Conservation (phyloP, 2,113 vertebrate species). For the Xiphias gladius region DNA sequence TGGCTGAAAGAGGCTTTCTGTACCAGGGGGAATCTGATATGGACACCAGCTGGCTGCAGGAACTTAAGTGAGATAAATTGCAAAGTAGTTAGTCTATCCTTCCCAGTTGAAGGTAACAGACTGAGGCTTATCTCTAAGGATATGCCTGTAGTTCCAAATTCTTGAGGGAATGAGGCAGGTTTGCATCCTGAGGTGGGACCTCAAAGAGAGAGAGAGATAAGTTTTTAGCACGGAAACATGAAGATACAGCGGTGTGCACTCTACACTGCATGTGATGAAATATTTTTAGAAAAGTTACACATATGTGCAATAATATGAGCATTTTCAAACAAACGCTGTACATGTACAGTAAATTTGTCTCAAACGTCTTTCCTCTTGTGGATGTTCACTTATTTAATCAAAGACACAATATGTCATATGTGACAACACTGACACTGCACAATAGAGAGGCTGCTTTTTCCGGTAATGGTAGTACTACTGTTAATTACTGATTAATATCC, state of each 20-base stretch:
- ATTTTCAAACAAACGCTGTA: neutral
- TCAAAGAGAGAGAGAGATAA: slow-evolving; percentile 32
- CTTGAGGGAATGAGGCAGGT: slow-evolving; percentile 45
- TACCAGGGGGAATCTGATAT: slow-evolving; percentile 71
- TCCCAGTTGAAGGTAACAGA: slow-evolving; percentile 71
- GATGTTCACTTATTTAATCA: neutral
- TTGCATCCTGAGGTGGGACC: slow-evolving; percentile 53
- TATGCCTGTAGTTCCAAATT: slow-evolving; percentile 57
- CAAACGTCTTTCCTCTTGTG: neutral
- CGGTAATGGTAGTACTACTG: neutral
- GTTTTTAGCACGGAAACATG: slow-evolving; percentile 15
- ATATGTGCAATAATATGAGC: neutral
- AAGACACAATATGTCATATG: no score
- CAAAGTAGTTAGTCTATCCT: slow-evolving; percentile 71
- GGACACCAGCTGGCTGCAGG: slow-evolving; percentile 74
- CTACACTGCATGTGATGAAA: neutral
- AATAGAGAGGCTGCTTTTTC: neutral
- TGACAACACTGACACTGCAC: no score
- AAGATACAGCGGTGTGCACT: neutral
- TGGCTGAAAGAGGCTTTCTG: slow-evolving; percentile 74
- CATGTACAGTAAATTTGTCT: neutral
- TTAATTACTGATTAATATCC: slow-evolving; percentile 20
- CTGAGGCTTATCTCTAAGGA: slow-evolving; percentile 68
- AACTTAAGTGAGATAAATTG: slow-evolving; percentile 82
- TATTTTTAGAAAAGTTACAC: slow-evolving; percentile 6